Conservation (phyloP, 2,888 invertebrate genomes). For the Crematogaster levior region DNA sequence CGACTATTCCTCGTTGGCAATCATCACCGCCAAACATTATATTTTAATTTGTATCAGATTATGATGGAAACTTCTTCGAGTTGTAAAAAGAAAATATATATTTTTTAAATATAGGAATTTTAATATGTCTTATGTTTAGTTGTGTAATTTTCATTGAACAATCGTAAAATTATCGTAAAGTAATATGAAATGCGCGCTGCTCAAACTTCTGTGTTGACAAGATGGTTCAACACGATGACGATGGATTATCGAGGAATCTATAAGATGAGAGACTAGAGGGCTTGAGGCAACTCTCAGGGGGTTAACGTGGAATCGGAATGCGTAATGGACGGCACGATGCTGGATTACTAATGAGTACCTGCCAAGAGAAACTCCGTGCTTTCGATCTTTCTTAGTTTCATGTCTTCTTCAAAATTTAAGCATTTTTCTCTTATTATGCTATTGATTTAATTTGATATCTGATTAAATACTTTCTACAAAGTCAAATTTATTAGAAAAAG, state of each 20-base stretch:
- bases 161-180: not conserved
- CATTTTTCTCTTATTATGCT: not conserved
- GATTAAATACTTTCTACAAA: not conserved
- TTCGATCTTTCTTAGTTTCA: not conserved
- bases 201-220: slow-evolving; percentile 77
- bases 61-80: not conserved
- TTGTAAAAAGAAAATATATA: not conserved
- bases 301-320: slow-evolving; percentile 84
- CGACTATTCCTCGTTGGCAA: slow-evolving; percentile 57
- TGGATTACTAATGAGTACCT: slow-evolving; percentile 83
- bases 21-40: not conserved
- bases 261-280: slow-evolving; percentile 70
- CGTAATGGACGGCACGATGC: slow-evolving; percentile 83
- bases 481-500: not conserved
- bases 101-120: not conserved
- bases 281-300: slow-evolving; percentile 65
- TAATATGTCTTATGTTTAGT: no score
- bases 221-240: slow-evolving; percentile 77
- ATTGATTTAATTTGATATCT: not conserved
- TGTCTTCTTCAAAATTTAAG: slow-evolving; percentile 3
- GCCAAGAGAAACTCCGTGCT: slow-evolving; percentile 38
- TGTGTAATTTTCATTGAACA: not conserved
- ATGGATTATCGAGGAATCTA: slow-evolving; percentile 75
- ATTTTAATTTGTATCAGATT: slow-evolving; percentile 7
- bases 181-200: slow-evolving; percentile 30